phyloP scores from a whole-genome alignment of 2,888 invertebrate species.

The Limenitis arthemis region DNA sequence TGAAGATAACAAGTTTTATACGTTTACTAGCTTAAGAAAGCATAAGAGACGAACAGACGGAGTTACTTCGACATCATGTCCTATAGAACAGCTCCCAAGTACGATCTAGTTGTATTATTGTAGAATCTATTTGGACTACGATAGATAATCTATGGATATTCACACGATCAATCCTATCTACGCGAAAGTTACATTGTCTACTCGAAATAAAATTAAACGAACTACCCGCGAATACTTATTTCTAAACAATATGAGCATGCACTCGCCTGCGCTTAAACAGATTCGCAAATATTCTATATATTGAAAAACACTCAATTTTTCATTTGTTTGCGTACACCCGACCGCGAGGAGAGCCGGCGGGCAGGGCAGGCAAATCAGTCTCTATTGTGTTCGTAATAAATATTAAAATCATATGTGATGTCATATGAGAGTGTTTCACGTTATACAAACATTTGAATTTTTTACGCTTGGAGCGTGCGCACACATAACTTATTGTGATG shows the following conservation, averaged over 20 bases:
- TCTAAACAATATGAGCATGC: neutral
- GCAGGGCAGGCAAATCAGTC: neutral
- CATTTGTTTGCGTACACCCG: conserved; percentile 6
- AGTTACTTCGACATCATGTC: no score
- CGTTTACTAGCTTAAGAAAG: no score
- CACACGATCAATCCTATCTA: no score
- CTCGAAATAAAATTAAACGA: no score
- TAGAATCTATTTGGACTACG: no score
- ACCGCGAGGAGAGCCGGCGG: neutral
- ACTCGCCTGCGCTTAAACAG: neutral
- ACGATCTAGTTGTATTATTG: no score
- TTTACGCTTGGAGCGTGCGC: conserved; percentile 13
- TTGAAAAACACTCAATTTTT: conserved; percentile 11
- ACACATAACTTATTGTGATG: conserved; percentile 12
- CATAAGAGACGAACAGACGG: no score
- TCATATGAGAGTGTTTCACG: neutral
- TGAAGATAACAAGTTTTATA: no score
- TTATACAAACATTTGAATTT: conserved; percentile 8
- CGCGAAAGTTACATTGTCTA: no score
- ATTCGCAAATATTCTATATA: conserved; percentile 7
- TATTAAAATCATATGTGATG: neutral
- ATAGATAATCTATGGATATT: no score
- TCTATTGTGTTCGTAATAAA: neutral
- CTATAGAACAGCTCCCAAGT: no score
- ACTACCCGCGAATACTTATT: no score